phyloP scores from a whole-genome alignment of 2,888 invertebrate genomes.

The Melanotus villosus region DNA sequence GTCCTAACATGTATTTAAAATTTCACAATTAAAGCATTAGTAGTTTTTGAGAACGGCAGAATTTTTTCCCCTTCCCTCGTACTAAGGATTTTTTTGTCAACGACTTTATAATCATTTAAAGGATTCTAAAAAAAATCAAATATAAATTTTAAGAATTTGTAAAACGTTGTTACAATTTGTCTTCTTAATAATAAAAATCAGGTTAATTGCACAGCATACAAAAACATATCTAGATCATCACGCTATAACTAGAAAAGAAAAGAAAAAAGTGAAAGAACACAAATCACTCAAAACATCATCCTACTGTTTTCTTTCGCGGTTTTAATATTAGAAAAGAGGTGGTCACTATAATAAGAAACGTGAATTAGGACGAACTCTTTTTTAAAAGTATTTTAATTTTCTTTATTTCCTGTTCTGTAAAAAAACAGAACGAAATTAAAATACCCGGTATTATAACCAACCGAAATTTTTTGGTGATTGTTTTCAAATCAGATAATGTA shows the following conservation, averaged over 20 bases:
- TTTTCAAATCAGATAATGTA: constrained; percentile 24
- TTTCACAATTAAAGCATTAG: too few relatives aligned
- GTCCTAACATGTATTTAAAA: too few relatives aligned
- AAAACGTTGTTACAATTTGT: too few relatives aligned
- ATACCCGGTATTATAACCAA: background rate
- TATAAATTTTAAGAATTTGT: too few relatives aligned
- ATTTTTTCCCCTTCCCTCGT: too few relatives aligned
- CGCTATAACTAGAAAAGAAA: background rate
- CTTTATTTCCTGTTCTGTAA: background rate
- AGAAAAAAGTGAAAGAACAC: constrained; percentile 17
- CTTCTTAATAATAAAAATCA: too few relatives aligned
- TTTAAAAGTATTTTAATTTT: background rate
- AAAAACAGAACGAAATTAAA: background rate
- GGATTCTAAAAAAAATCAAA: too few relatives aligned
- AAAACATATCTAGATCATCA: background rate
- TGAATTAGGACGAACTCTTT: constrained; percentile 8
- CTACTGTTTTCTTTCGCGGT: background rate
- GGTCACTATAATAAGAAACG: constrained; percentile 17
- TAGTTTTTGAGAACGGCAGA: too few relatives aligned
- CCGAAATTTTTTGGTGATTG: background rate
- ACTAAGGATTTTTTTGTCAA: too few relatives aligned
- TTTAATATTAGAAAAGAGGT: constrained; percentile 14
- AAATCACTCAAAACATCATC: constrained; percentile 8
- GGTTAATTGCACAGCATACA: too few relatives aligned
- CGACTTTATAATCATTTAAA: too few relatives aligned